Evolutionary conservation across 2,113 vertebrate genomes (phyloP).

Genomic region (Nibea coibor): DNA sequence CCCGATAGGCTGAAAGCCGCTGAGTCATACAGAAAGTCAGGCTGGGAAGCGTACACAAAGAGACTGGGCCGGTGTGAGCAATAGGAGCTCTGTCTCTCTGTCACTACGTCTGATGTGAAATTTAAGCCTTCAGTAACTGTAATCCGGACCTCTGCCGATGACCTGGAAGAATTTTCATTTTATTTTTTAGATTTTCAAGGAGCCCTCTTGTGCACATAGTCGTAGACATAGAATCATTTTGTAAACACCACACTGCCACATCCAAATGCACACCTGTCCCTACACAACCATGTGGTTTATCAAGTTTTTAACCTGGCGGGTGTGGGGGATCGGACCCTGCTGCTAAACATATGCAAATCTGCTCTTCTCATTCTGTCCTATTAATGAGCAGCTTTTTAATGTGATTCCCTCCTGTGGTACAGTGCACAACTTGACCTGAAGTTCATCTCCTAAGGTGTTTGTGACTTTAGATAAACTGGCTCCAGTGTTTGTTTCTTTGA

Average conservation of each 20-base stretch:
- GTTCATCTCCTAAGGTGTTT: neutral
- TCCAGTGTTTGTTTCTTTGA: neutral
- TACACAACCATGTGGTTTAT: neutral
- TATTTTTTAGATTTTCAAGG: neutral
- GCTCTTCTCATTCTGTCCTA: neutral
- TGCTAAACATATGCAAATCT: neutral
- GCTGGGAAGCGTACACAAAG: slow-evolving; percentile 91
- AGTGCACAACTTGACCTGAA: neutral
- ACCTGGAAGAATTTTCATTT: neutral
- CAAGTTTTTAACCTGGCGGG: neutral
- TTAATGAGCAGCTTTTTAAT: neutral
- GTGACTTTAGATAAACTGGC: neutral
- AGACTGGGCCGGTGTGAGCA: slow-evolving; percentile 69
- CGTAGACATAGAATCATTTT: neutral
- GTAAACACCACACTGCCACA: neutral
- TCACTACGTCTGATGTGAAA: neutral
- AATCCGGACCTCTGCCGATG: neutral
- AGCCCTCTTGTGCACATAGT: neutral
- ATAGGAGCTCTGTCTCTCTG: slow-evolving; percentile 1
- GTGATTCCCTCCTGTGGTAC: neutral
- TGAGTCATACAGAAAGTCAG: slow-evolving; percentile 89
- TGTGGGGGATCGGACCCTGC: neutral
- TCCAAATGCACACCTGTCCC: neutral
- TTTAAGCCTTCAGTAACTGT: neutral
- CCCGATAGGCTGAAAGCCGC: slow-evolving; percentile 84